Base-by-base conservation (phyloP, 2,113 vertebrate genomes). In the Hymenochirus boettgeri region DNA sequence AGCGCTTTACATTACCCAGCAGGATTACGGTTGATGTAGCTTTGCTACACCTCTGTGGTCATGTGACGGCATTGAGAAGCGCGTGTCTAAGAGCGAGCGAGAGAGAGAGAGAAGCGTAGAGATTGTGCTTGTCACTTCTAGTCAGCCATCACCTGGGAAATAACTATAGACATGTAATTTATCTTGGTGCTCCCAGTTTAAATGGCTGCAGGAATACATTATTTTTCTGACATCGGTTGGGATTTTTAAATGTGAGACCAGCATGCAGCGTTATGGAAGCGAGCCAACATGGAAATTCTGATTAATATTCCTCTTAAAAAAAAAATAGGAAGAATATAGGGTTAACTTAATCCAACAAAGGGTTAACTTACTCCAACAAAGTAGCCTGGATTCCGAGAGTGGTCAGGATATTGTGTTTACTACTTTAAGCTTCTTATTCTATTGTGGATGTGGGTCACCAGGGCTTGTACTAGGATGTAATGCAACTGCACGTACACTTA, bases 151-250 rank as follows among this genome's bases (percentile, higher is more conserved):
- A 69, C 56, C 57, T 60, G 65, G 65, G 65, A 69, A 69, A 69
- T 69, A 60, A 69, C 56, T 69, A 69, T 59, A 60, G 65, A 69
- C 65, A 69, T 69, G 65, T 60, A 69, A 69, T 69, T 69, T 69
- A 69, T 69, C 65, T 60, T 69, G 57, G 65, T 59, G 57, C 57
- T 48, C 35, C 57, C 37, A 50, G 56, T 69, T 67, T 69, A 69
- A 69, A 69, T 69, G 65, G 57, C 65, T 69, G 57, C 65, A 60
- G 33, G 57, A 69, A 69, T 69, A 69, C 56, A 69, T 69, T 69
- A 69, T 69, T 57, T 52, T 53, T 69, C 48, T 60, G 65, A 60
- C 65, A 59, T 58, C 65, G 31, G 48, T 24, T 60, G 55, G n/a
- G 57, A 66, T 66, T 33, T 42, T 50, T 58, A 29, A 66, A 22